phyloP scores from a whole-genome alignment of 64 coral and sea anemone species.

The Porites lutea region DNA sequence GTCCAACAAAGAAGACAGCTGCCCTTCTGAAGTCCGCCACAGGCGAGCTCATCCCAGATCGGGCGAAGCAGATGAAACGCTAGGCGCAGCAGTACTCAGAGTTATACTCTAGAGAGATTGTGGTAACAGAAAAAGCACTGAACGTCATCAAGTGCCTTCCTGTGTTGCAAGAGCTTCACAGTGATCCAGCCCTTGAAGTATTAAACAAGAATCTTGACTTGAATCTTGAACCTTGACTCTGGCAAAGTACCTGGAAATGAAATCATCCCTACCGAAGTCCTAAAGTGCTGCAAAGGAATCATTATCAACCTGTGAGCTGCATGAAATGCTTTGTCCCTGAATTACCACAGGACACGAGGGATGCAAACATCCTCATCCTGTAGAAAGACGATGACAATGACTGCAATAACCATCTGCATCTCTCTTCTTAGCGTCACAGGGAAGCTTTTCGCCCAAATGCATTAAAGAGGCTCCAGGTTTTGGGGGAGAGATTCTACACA shows the following conservation, averaged over 20 bases:
- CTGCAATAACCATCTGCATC: too few relatives aligned
- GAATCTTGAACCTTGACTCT: background rate
- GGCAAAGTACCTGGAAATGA: constrained; percentile 31
- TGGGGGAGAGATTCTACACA: too few relatives aligned
- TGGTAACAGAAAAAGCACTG: background rate
- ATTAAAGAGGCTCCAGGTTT: too few relatives aligned
- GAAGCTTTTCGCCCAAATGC: too few relatives aligned
- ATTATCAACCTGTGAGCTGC: too few relatives aligned
- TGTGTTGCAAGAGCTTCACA: background rate
- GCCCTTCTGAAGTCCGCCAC: constrained; percentile 26
- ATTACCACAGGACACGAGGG: too few relatives aligned
- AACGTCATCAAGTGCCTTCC: too few relatives aligned
- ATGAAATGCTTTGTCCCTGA: constrained; percentile 23
- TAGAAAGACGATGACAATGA: too few relatives aligned
- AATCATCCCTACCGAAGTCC: constrained; percentile 30
- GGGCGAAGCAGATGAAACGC: constrained; percentile 13
- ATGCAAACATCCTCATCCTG: too few relatives aligned
- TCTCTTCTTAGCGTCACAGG: too few relatives aligned
- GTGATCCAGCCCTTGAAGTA: too few relatives aligned
- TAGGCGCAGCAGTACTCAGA: constrained; percentile 58
- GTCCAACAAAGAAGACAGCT: too few relatives aligned
- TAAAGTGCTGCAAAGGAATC: constrained; percentile 29
- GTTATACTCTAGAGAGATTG: constrained; percentile 26
- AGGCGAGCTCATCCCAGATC: constrained; percentile 12
- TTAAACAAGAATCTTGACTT: constrained; percentile 9